Evolutionary conservation across 64 coral and sea anemone species (phyloP).

Genomic region (Dendronephthya gigantea): DNA sequence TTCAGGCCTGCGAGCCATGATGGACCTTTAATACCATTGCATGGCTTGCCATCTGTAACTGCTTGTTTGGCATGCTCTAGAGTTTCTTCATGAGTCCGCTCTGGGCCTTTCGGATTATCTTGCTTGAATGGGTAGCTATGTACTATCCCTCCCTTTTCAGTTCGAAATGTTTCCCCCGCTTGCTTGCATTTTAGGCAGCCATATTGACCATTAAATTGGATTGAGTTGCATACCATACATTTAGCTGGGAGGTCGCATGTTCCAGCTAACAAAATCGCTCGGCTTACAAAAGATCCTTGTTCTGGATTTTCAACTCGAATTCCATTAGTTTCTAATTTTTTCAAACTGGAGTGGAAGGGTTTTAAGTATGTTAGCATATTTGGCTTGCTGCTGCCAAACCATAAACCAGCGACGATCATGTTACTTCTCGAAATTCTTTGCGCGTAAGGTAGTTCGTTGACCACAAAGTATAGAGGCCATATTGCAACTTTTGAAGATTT

Average conservation of each 20-base stretch:
- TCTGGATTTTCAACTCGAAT: slow-evolving; percentile 21
- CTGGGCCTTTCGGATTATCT: background rate
- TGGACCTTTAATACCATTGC: slow-evolving; percentile 30
- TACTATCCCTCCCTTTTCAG: slow-evolving; percentile 2
- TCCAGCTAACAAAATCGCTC: slow-evolving; percentile 15
- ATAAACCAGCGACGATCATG: slow-evolving; percentile 55
- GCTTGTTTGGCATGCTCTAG: slow-evolving; percentile 37
- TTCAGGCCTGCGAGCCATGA: slow-evolving; percentile 30
- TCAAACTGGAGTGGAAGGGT: slow-evolving; percentile 20
- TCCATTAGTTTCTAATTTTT: slow-evolving; percentile 27
- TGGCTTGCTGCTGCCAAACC: slow-evolving; percentile 57
- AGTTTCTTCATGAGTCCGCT: background rate
- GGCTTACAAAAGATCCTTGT: slow-evolving; percentile 29
- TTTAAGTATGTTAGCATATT: slow-evolving; percentile 56
- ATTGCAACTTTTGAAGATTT: slow-evolving; percentile 69
- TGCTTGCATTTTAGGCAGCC: slow-evolving; percentile 46
- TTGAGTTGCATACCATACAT: slow-evolving; percentile 41
- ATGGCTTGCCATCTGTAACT: background rate
- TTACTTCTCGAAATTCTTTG: slow-evolving; percentile 51
- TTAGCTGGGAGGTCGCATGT: slow-evolving; percentile 43
- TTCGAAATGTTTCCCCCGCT: slow-evolving; percentile 7
- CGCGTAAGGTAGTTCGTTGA: slow-evolving; percentile 51
- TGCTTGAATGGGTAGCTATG: slow-evolving; percentile 24
- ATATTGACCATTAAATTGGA: slow-evolving; percentile 48
- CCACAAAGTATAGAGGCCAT: slow-evolving; percentile 45